phyloP scores from a whole-genome alignment of 37 sponge, comb jelly and placozoan genomes.

The Eunapius fragilis region DNA sequence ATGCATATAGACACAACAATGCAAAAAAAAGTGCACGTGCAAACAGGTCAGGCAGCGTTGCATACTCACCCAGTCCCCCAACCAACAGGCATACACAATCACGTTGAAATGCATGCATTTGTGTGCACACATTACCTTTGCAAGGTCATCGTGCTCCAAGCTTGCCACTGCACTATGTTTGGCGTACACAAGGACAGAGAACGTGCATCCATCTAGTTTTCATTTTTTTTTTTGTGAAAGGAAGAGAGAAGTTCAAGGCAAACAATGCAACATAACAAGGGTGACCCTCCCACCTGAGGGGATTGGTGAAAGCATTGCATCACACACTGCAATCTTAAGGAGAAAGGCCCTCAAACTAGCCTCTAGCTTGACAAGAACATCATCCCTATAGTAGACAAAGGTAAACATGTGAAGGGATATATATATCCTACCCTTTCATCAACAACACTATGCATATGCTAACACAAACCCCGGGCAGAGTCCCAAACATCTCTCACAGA shows the following conservation, averaged over 20 bases:
- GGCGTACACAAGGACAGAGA: conserved; percentile 37
- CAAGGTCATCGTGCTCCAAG: conserved; percentile 36
- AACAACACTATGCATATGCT: too few relatives aligned
- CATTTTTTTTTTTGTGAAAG: background rate
- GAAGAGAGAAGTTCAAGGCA: background rate
- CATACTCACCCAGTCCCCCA: too few relatives aligned
- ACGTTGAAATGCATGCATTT: too few relatives aligned
- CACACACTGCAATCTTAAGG: conserved; percentile 63
- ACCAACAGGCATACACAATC: too few relatives aligned
- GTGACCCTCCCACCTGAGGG: conserved; percentile 24
- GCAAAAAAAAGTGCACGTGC: too few relatives aligned
- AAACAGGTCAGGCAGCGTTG: too few relatives aligned
- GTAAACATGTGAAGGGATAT: too few relatives aligned
- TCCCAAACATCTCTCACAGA: too few relatives aligned
- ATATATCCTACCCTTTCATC: too few relatives aligned
- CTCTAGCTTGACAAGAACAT: conserved; percentile 35
- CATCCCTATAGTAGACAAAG: conserved; percentile 1
- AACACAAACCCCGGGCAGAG: too few relatives aligned
- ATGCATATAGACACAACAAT: too few relatives aligned
- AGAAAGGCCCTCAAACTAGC: conserved; percentile 38
- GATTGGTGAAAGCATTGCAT: conserved; percentile 22
- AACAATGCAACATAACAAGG: background rate
- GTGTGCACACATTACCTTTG: background rate
- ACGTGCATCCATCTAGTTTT: conserved; percentile 26
- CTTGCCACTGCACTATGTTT: conserved; percentile 16